phyloP scores from a whole-genome alignment of 1,140 invertebrate genomes.

The Bombus balteatus region DNA sequence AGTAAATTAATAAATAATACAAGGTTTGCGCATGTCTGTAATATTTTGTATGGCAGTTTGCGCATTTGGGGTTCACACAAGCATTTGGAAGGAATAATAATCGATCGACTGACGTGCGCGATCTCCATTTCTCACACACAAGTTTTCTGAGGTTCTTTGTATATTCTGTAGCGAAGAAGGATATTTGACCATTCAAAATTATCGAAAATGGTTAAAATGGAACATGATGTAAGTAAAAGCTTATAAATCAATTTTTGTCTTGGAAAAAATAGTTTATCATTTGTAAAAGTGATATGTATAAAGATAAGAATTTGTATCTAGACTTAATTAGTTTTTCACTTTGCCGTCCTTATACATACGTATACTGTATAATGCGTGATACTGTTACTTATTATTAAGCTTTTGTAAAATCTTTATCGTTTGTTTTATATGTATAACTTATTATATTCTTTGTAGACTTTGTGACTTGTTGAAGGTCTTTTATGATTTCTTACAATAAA shows the following conservation, averaged over 20 bases:
- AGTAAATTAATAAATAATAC: conserved; percentile 3
- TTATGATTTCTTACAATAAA: not conserved
- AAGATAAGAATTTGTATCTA: too few species aligned
- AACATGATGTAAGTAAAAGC: conserved; percentile 78
- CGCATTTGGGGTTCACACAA: conserved; percentile 64
- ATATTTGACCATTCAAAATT: conserved; percentile 10
- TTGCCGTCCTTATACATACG: not conserved
- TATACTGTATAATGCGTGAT: not conserved
- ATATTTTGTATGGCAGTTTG: conserved; percentile 27
- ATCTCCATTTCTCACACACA: conserved; percentile 11
- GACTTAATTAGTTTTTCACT: not conserved
- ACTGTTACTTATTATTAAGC: not conserved
- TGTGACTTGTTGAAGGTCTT: not conserved
- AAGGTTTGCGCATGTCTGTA: conserved; percentile 35
- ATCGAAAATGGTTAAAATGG: conserved; percentile 80
- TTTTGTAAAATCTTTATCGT: not conserved
- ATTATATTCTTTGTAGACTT: not conserved
- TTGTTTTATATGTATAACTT: not conserved
- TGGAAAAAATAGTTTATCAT: not conserved
- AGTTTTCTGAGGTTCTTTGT: conserved; percentile 16
- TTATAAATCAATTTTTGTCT: not conserved
- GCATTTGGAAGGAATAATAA: conserved; percentile 57
- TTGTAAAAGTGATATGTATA: not conserved
- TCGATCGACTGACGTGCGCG: conserved; percentile 56
- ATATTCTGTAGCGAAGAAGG: conserved; percentile 13